A percentile compares a stretch with the other conserved stretches of the same genome.
phyloP scores from a whole-genome alignment of 2,113 vertebrate genomes.

The Laticauda laticaudata region DNA sequence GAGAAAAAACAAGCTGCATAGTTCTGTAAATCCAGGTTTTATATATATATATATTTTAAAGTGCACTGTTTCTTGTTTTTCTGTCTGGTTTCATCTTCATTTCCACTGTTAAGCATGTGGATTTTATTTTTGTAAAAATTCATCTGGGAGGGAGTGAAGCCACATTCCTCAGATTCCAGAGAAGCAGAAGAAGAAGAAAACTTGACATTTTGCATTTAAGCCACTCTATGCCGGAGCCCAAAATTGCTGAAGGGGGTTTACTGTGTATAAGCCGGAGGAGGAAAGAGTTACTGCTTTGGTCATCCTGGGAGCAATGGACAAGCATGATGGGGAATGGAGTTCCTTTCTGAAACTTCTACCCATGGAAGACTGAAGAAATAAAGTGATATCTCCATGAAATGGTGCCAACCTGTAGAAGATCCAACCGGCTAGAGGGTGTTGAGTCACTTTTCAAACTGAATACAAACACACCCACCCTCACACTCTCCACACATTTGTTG shows the following conservation, averaged over 20 bases:
- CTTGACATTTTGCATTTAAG: not conserved
- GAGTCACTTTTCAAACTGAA: not conserved
- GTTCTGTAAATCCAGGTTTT: not conserved
- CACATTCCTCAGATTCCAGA: conserved; percentile 22
- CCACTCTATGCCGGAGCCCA: not conserved
- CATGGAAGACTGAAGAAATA: not conserved
- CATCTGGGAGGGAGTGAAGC: not conserved
- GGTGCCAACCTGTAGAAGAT: not conserved
- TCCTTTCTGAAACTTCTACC: not conserved
- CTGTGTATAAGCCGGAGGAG: not conserved
- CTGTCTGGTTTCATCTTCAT: not conserved
- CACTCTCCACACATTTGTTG: not conserved
- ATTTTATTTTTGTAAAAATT: not conserved
- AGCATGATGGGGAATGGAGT: not conserved
- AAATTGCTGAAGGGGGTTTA: not conserved
- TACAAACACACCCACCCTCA: not conserved
- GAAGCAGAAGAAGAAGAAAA: not conserved
- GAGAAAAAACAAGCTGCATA: not conserved
- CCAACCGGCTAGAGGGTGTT: not conserved
- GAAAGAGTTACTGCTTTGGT: not conserved
- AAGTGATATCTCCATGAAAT: not conserved
- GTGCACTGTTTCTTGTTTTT: not conserved
- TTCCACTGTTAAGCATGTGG: not conserved
- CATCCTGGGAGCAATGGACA: not conserved
- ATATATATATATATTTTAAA: not conserved